phyloP scores from a whole-genome alignment of 2,113 vertebrate species.

The Amblyopsis rosae region DNA sequence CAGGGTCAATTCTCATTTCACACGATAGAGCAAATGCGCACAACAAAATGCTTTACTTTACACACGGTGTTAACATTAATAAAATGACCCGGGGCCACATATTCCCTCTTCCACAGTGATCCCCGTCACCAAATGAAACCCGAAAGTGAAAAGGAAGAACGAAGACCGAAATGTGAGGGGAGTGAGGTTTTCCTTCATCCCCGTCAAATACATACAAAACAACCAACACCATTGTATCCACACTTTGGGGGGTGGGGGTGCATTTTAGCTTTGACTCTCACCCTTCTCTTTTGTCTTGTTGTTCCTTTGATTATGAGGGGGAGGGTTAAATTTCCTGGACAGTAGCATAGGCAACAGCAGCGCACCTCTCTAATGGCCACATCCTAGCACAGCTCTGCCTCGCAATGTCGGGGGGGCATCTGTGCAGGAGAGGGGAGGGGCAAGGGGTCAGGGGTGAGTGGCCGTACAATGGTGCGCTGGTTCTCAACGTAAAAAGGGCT shows the following conservation, averaged over 20 bases:
- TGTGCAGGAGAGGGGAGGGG: slow-evolving; percentile 61
- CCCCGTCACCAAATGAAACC: neutral
- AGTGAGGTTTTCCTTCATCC: slow-evolving; percentile 23
- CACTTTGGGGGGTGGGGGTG: slow-evolving; percentile 14
- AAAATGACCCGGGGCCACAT: slow-evolving; percentile 57
- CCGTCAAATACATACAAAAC: slow-evolving; percentile 19
- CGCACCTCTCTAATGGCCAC: slow-evolving; percentile 66
- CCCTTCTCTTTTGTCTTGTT: slow-evolving; percentile 58
- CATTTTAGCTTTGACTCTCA: slow-evolving; percentile 61
- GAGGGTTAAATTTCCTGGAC: slow-evolving; percentile 57
- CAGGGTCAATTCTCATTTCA: slow-evolving; percentile 59
- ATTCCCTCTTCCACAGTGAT: slow-evolving; percentile 53
- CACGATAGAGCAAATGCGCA: slow-evolving; percentile 32
- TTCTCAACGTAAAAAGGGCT: slow-evolving; percentile 24
- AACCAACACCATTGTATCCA: slow-evolving; percentile 55
- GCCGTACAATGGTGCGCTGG: slow-evolving; percentile 31
- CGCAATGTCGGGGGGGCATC: slow-evolving; percentile 67
- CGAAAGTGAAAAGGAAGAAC: too few relatives aligned
- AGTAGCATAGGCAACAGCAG: slow-evolving; percentile 64
- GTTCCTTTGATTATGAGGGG: slow-evolving; percentile 50
- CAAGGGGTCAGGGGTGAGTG: slow-evolving; percentile 57
- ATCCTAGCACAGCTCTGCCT: slow-evolving; percentile 61
- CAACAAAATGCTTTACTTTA: slow-evolving; percentile 14
- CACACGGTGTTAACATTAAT: slow-evolving; percentile 41
- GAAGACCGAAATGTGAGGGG: slow-evolving; percentile 22